Base-by-base conservation (phyloP, 1,140 invertebrate species). In the Eurosta solidaginis region DNA sequence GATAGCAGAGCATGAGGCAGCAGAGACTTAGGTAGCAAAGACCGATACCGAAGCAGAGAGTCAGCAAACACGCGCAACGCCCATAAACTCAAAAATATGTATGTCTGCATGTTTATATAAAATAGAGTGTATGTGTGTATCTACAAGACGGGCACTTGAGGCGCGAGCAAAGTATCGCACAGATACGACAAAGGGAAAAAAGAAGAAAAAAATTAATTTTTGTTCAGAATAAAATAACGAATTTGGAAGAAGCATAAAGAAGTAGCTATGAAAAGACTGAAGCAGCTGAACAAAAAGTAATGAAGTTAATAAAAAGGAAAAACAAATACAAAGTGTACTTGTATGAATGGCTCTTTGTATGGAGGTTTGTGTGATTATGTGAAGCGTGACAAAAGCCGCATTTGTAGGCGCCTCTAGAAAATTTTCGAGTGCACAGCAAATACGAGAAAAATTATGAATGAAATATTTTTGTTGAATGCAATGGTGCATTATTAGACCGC, bases 231-330 rank as follows among this genome's bases (percentile, higher is more conserved):
- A 68, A 68, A 42, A 6, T 68, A 68, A 40, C 59, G 59, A 68
- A 68, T 68, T 68, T 68, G 59, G 59, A 68, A 40, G 33, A n/a
- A 68, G n/a, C 33, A 68, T 68, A 68, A 68, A 68, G 59, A 68
- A 20, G 54, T 54, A 54, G 50, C 29, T 14, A 22, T 40, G 17
- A 20, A 42, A 68, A 22, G 10, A 68, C 7, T 12, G 33, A 17
- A 33, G 29, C 59, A 68, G 33, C 59, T 68, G 59, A 68, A 68
- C 59, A 68, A 68, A n/a, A 68, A 33, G 59, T n/a, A 5, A 33
- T 40, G 59, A 9, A 68, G 59, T n/a, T 40, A 20, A 68, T 68
- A 68, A 68, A 40, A 68, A 68, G 45, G 1, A 17, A 68, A 68
- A 22, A 68, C 40, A 63, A 36, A 36, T 63, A n/a, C 5, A 52